phyloP scores from a whole-genome alignment of 1,140 invertebrate genomes.

The Anastrepha obliqua region DNA sequence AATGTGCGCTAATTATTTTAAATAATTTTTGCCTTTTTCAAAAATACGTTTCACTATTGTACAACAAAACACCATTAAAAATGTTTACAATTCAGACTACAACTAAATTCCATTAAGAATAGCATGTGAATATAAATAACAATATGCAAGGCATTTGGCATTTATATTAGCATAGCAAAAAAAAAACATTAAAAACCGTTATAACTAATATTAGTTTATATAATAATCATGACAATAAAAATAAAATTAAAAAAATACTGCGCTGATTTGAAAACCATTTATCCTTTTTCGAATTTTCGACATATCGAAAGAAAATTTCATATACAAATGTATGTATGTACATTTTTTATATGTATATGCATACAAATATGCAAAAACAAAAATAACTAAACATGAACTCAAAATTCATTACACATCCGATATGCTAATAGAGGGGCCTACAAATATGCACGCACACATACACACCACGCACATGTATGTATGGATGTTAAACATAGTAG shows the following conservation, averaged over 20 bases:
- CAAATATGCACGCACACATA: not conserved
- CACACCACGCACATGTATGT: not conserved
- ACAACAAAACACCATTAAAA: not conserved
- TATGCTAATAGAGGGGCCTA: not conserved
- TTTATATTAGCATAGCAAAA: not conserved
- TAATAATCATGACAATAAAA: not conserved
- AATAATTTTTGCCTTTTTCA: not conserved
- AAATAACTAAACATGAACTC: not conserved
- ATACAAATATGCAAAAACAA: not conserved
- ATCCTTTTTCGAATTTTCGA: not conserved
- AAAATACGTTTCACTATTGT: not conserved
- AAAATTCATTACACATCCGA: not conserved
- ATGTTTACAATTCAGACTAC: not conserved
- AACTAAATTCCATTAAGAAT: constrained; percentile 10
- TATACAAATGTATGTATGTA: no score
- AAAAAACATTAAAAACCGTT: not conserved
- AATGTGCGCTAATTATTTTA: not conserved
- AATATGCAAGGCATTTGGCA: constrained; percentile 26
- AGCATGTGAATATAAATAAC: constrained; percentile 25
- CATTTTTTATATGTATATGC: constrained; percentile 1
- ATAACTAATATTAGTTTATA: constrained; percentile 20
- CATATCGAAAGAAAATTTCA: not conserved
- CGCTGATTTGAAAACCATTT: constrained; percentile 32
- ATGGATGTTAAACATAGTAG: not conserved
- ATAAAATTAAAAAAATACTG: constrained; percentile 24